Evolutionary conservation across 2,888 invertebrate genomes (phyloP).

Genomic region (Sminthurinus aureus): DNA sequence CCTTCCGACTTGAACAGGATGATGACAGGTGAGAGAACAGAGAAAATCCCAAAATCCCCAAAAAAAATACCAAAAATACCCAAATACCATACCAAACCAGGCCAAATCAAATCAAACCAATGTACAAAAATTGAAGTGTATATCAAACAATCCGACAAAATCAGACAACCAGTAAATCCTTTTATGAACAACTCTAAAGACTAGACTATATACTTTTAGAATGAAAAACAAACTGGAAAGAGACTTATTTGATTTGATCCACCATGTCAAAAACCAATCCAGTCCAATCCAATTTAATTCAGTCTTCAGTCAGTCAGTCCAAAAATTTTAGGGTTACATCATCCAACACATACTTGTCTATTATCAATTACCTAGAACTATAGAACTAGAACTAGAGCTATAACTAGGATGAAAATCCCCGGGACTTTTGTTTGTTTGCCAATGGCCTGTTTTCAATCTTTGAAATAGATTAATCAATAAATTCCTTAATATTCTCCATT

Average conservation of each 20-base stretch:
- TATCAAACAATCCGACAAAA: background rate
- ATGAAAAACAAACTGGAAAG: background rate
- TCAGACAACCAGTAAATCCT: background rate
- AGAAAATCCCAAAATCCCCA: too few relatives aligned
- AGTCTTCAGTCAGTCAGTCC: too few relatives aligned
- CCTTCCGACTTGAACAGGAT: constrained; percentile 58
- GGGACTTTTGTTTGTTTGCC: background rate
- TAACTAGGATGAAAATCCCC: background rate
- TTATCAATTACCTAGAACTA: background rate
- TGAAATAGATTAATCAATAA: background rate
- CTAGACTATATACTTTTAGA: too few relatives aligned
- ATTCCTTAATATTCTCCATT: background rate
- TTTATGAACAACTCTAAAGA: background rate
- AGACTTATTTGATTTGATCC: background rate
- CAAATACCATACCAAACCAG: background rate
- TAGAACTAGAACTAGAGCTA: background rate
- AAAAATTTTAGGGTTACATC: background rate
- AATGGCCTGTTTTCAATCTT: background rate
- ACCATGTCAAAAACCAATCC: too few relatives aligned
- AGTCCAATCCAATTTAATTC: too few relatives aligned
- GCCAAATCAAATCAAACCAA: background rate
- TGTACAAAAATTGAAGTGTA: background rate
- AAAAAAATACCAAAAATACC: background rate
- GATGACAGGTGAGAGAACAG: constrained; percentile 55
- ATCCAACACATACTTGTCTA: background rate